Base-by-base conservation (phyloP, 2,888 invertebrate genomes). In the Mesorhabditis belari region DNA sequence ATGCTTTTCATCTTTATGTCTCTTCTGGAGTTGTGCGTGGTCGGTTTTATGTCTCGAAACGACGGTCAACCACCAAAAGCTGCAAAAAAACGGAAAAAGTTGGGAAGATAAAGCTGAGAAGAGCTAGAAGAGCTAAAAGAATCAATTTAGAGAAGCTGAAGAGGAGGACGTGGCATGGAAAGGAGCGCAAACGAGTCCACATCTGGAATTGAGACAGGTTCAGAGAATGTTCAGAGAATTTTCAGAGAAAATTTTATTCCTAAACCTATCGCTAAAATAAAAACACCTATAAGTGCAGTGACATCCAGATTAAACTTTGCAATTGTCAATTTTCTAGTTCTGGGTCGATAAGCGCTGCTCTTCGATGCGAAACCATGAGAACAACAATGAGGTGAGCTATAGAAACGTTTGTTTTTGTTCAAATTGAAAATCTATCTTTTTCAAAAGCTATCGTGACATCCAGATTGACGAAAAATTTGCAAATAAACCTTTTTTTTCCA, bases 1-100 rank as follows among this genome's bases (percentile, higher is more conserved):
- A 80, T 80, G 80, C 70, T 80, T 55, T 80, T 80, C 69, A 80
- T 80, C 55, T 80, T 80, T 60, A 54, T 77, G 21, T 79, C 79
- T 1, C 71, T 80, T 24, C 67, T 80, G 9, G 80, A 80, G 57
- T 63, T 80, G 54, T 79, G 80, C 5, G 78, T 80, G 0, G 75
- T 80, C 44, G 80, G 80, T 9, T 80, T 78, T 62, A 79, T 80
- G 79, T 76, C 75, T 2, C 65, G 80, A 54, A 80, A 80, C 63
- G 79, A 79, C 24, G 79, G 79, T 12, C 55, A 76, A n/a, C 78
- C 77, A 4, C 68, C 73, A n/a, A 63, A 73, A 52, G 65, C 64
- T 4, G 53, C 57, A 9, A 23, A 5, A 19, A 19, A 23, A 51
- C 1, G 19, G 19, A 51, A 51, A 51, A 23, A 19, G 52, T 19